A percentile compares a stretch with the other conserved stretches of the same genome.
Evolutionary conservation across 2,888 invertebrate species (phyloP).

Genomic region (Scaptomyza parva): DNA sequence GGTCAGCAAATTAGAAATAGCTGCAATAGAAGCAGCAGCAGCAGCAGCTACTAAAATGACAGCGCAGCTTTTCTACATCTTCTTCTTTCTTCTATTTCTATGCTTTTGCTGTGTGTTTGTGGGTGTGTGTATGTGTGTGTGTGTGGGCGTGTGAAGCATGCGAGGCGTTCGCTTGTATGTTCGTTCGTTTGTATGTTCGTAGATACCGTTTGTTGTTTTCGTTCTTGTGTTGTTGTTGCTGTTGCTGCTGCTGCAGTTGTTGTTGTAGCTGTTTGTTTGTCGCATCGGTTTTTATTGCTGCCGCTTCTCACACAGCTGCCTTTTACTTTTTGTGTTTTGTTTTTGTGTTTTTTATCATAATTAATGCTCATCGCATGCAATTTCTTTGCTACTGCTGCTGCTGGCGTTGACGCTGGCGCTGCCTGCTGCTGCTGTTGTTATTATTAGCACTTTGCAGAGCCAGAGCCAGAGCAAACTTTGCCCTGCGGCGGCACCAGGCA

Average conservation of each 20-base stretch:
- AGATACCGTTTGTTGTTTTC: slow-evolving; percentile 17
- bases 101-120: neutral
- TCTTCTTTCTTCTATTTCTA: slow-evolving; percentile 9
- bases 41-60: slow-evolving; percentile 34
- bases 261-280: slow-evolving; percentile 21
- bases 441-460: slow-evolving; percentile 56
- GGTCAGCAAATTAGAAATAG: slow-evolving; percentile 68
- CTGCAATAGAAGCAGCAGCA: slow-evolving; percentile 21
- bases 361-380: slow-evolving; percentile 64
- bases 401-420: no score
- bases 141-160: slow-evolving; percentile 61
- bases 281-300: slow-evolving; percentile 23
- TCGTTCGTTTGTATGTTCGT: slow-evolving; percentile 6
- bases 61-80: slow-evolving; percentile 40
- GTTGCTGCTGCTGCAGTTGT: slow-evolving; percentile 15
- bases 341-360: slow-evolving; percentile 54
- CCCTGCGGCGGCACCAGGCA: slow-evolving; percentile 61
- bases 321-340: slow-evolving; percentile 51
- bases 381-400: slow-evolving; percentile 31
- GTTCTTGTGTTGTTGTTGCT: slow-evolving; percentile 9
- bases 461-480: slow-evolving; percentile 16
- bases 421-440: slow-evolving; percentile 45
- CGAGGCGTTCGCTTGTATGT: no score
- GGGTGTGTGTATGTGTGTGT: neutral
- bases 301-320: slow-evolving; percentile 25